Percentiles rank a stretch among this genome's conserved stretches.
Conservation (phyloP, 1,140 invertebrate species). For the Frieseomelitta varia region DNA sequence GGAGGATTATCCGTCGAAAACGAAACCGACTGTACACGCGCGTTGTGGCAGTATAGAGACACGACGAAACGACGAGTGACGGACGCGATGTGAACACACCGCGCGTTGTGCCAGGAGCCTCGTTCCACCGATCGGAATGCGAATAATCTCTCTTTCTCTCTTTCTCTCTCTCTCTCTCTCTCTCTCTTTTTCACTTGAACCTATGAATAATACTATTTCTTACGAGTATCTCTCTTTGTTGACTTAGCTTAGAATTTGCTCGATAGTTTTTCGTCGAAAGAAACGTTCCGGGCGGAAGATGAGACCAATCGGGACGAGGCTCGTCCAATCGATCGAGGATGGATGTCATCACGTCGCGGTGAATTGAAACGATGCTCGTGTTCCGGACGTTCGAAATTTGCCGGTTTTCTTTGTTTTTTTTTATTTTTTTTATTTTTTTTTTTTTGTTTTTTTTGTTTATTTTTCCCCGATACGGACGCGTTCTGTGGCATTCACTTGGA, state of each 20-base stretch:
- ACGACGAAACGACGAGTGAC: background rate
- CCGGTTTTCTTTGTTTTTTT: background rate
- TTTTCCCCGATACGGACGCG: conserved; percentile 13
- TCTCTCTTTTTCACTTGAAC: too few relatives aligned
- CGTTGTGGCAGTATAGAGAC: background rate
- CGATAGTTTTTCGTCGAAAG: conserved; percentile 16
- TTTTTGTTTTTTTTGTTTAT: too few relatives aligned
- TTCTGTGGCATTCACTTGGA: conserved; percentile 49
- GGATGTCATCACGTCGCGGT: conserved; percentile 4
- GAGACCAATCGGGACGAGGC: conserved; percentile 9
- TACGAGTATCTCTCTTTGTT: background rate
- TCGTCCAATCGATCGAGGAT: conserved; percentile 27
- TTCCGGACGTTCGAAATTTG: conserved; percentile 2
- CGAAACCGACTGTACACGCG: background rate
- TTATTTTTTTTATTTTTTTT: too few relatives aligned
- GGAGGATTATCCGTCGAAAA: background rate
- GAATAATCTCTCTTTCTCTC: background rate
- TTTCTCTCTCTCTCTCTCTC: too few relatives aligned
- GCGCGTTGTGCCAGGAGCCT: background rate
- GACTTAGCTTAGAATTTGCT: background rate
- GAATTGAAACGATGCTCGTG: background rate
- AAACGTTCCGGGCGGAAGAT: conserved; percentile 4
- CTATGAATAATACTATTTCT: background rate
- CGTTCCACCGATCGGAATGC: conserved; percentile 1
- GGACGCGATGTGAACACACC: background rate